Conservation (phyloP, 2,797 vertebrate species). For the Tokudaia muenninki region DNA sequence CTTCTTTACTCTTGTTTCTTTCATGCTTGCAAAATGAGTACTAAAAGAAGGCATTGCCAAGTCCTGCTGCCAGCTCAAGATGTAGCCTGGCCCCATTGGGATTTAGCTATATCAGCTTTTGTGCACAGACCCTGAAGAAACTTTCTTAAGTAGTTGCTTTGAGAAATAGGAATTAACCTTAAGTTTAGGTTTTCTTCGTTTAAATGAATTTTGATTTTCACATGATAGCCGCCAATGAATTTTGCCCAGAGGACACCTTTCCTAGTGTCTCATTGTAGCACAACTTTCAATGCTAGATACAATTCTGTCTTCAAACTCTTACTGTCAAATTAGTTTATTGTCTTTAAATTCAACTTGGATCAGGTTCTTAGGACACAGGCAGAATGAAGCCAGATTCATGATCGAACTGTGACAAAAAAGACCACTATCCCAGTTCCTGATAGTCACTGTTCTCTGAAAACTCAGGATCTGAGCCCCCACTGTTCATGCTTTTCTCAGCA, state of each 20-base stretch:
- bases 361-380: not conserved
- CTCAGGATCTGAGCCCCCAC: not conserved
- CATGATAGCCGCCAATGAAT: not conserved
- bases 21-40: not conserved
- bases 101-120: not conserved
- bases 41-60: not conserved
- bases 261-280: not conserved
- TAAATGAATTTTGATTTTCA: not conserved
- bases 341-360: not conserved
- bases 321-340: not conserved
- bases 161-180: not conserved
- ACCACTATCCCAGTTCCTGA: not conserved
- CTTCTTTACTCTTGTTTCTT: not conserved
- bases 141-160: not conserved
- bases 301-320: not conserved
- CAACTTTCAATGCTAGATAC: not conserved
- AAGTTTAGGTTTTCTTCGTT: not conserved
- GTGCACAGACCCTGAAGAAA: not conserved
- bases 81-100: not conserved
- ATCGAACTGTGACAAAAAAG: not conserved
- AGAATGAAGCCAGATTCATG: not conserved
- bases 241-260: not conserved
- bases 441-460: not conserved
- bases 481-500: not conserved
- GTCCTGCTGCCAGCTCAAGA: too few relatives aligned